Percentiles rank a stretch among this genome's conserved stretches.
Evolutionary conservation across 2,888 invertebrate genomes (phyloP).

Genomic region (Elegia similella): DNA sequence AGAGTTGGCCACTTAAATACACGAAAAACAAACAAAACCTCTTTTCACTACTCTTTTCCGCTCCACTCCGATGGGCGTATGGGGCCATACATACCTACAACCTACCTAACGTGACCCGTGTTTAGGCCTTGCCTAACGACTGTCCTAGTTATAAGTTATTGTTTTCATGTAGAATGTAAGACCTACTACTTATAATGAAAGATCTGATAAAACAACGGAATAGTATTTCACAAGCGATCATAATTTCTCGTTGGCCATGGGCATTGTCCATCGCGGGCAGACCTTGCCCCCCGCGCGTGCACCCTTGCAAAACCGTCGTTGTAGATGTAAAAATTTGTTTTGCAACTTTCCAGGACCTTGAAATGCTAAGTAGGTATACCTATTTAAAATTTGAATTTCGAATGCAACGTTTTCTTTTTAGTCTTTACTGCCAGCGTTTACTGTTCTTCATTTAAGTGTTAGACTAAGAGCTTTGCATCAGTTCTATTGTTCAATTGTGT

Average conservation of each 20-base stretch:
- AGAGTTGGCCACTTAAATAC: too few relatives aligned
- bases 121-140: too few relatives aligned
- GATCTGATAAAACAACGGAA: not conserved
- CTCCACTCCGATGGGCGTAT: too few relatives aligned
- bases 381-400: conserved; percentile 1
- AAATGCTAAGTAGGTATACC: not conserved
- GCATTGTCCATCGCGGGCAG: conserved; percentile 29
- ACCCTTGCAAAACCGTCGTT: conserved; percentile 45
- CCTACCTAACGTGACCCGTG: too few relatives aligned
- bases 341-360: conserved; percentile 36
- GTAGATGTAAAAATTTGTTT: conserved; percentile 33
- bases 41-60: too few relatives aligned
- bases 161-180: too few relatives aligned
- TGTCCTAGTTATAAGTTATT: too few relatives aligned
- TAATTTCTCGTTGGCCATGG: conserved; percentile 24
- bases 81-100: too few relatives aligned
- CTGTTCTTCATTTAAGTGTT: not conserved
- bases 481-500: not conserved
- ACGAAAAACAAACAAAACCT: too few relatives aligned
- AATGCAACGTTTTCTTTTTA: not conserved
- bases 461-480: not conserved
- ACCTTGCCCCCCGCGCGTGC: conserved; percentile 29
- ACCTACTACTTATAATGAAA: not conserved
- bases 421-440: not conserved
- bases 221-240: conserved; percentile 9